Conservation (phyloP, 2,797 vertebrate genomes). For the Eulemur coronatus region DNA sequence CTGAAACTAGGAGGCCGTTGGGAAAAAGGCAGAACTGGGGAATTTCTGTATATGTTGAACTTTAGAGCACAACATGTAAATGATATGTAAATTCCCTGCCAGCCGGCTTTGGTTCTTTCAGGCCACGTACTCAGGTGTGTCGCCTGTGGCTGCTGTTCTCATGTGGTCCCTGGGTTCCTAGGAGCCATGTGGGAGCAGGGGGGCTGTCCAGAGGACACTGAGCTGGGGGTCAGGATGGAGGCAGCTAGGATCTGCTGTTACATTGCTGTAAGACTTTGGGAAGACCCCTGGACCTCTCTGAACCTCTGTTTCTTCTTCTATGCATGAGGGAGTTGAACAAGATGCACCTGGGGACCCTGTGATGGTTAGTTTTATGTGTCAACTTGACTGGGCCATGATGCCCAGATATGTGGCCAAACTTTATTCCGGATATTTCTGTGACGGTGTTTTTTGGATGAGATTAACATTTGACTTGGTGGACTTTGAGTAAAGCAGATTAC, state of each 20-base stretch:
- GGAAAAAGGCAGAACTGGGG: too few species aligned
- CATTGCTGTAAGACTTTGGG: background rate
- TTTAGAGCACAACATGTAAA: background rate
- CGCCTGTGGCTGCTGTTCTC: background rate
- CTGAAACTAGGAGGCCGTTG: background rate
- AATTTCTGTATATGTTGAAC: background rate
- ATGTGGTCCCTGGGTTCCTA: background rate
- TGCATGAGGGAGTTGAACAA: background rate
- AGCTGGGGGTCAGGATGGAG: background rate
- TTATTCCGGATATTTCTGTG: background rate
- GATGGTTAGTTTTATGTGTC: background rate
- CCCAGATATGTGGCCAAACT: background rate
- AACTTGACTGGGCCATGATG: background rate
- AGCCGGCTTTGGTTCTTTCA: background rate
- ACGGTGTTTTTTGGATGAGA: background rate
- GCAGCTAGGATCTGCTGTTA: background rate
- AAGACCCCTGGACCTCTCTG: background rate
- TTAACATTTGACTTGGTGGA: background rate
- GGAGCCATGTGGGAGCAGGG: background rate
- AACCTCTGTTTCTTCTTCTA: background rate
- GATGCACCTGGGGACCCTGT: background rate
- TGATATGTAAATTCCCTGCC: background rate
- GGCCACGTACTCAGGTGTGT: background rate
- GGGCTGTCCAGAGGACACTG: background rate
- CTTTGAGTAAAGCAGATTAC: background rate